Percentiles rank a stretch among this genome's conserved stretches.
phyloP scores from a whole-genome alignment of 2,888 invertebrate species.

The Zaprionus lineosus region DNA sequence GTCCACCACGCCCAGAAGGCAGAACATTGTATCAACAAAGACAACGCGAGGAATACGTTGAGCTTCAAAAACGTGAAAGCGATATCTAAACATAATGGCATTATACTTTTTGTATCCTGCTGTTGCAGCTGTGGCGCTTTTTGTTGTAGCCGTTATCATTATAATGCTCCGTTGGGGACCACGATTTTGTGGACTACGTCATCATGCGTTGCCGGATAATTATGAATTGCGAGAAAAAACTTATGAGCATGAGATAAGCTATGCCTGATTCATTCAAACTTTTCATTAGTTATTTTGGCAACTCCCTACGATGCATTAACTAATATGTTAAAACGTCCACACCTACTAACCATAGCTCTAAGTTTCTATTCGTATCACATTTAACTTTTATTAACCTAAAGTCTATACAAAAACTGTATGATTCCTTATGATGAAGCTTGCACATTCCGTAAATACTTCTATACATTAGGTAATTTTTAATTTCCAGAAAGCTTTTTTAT shows the following conservation, averaged over 20 bases:
- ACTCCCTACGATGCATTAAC: conserved; percentile 18
- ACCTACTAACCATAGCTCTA: conserved; percentile 55
- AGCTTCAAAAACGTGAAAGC: conserved; percentile 90
- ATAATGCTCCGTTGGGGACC: conserved; percentile 90
- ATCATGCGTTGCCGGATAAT: conserved; percentile 86
- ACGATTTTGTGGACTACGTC: conserved; percentile 87
- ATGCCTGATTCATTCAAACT: conserved; percentile 68
- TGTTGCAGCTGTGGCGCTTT: conserved; percentile 88
- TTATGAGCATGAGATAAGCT: conserved; percentile 82
- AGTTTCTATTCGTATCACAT: conserved; percentile 18
- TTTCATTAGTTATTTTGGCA: conserved; percentile 13
- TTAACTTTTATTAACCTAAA: too few species aligned
- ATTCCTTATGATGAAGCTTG: too few species aligned
- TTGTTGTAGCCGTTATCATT: conserved; percentile 90
- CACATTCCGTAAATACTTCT: too few species aligned
- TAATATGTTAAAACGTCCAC: conserved; percentile 21
- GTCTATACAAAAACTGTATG: too few species aligned
- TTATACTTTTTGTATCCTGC: conserved; percentile 88
- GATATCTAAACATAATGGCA: conserved; percentile 88
- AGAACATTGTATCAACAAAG: conserved; percentile 78
- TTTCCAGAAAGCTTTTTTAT: conserved; percentile 17
- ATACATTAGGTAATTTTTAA: conserved; percentile 24
- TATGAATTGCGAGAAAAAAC: conserved; percentile 86
- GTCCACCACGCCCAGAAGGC: conserved; percentile 79
- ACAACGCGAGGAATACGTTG: conserved; percentile 84